Percentiles rank a stretch among this genome's conserved stretches.
Conservation (phyloP, 2,888 invertebrate genomes). For the Linnaemya tessellans region DNA sequence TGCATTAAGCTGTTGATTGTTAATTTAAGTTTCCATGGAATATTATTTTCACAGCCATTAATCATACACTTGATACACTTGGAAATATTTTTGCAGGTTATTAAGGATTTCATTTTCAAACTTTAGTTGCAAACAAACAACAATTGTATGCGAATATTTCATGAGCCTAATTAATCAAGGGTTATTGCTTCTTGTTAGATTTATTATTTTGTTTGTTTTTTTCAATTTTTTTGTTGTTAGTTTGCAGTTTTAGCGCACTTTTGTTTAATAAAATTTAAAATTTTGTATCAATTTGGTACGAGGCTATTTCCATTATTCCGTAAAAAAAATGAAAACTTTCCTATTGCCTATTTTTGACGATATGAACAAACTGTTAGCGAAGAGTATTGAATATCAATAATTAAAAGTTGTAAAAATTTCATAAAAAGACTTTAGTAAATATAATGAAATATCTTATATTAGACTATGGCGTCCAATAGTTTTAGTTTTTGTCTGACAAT, state of each 20-base stretch:
- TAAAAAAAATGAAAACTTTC: too few relatives aligned
- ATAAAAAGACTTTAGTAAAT: too few relatives aligned
- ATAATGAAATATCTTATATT: too few relatives aligned
- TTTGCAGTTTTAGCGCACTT: not conserved
- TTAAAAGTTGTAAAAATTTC: too few relatives aligned
- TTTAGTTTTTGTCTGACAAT: too few relatives aligned
- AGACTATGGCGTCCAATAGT: too few relatives aligned
- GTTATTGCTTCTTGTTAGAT: not conserved
- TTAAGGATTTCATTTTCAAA: constrained; percentile 14
- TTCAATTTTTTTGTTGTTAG: not conserved
- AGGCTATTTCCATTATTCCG: too few relatives aligned
- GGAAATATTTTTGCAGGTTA: constrained; percentile 48
- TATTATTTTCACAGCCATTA: constrained; percentile 39
- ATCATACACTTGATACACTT: constrained; percentile 51
- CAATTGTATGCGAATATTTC: not conserved
- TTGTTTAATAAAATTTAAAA: not conserved
- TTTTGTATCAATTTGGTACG: too few relatives aligned
- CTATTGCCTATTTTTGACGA: too few relatives aligned
- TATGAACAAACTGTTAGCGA: too few relatives aligned
- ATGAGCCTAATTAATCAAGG: not conserved
- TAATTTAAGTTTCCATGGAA: constrained; percentile 47
- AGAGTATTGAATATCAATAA: too few relatives aligned
- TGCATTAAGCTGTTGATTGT: constrained; percentile 26
- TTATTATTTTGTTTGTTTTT: not conserved
- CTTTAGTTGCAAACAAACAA: constrained; percentile 1